Base-by-base conservation (phyloP, 2,113 vertebrate genomes). In the Dipodomys merriami region DNA sequence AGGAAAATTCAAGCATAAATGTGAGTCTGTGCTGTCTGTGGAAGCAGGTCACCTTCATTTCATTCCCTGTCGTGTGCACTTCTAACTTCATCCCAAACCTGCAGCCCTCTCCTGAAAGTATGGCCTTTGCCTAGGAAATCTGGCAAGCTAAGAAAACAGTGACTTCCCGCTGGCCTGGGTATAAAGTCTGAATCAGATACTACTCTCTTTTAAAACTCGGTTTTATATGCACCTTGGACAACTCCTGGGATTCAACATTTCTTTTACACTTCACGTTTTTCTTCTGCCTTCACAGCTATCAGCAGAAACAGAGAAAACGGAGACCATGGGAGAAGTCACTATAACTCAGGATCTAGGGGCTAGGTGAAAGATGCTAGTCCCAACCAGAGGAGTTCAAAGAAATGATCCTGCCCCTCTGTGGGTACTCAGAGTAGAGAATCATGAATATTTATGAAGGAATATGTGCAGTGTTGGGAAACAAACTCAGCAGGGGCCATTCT, bases 391-490 rank as follows among this genome's bases (percentile, higher is more conserved):
- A 83, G 95, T 96, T 96, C 49, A 91, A 96, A 95, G 87, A 96
- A 97, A 93, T 39, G 93, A 95, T 83, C 57, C 93, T 78, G 16
- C 3, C 44, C 68, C 57, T 19, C 88, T 91, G 95, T n/a, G 80
- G 80, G 71, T 91, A 96, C 94, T 87, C 90, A 44, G 91, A 91
- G 77, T 88, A 94, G 20, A 49, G 72, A 44, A 39, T 30, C 94
- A 95, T 95, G 97, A 97, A 96, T 97, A 97, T 97, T 97, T 97
- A 90, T 96, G 93, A 64, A 11, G 91, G 93, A 95, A 94, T 83
- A 86, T 9, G 29, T 83, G 62, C 87, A 88, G 92, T 95, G 86
- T 71, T 96, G 91, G 96, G 96, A 95, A 97, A 96, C 83, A 97
- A 65, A 88, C 71, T 39, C 49, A 92, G 94, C 95, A 94, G 80